A percentile compares a stretch with the other conserved stretches of the same genome.
Conservation (phyloP, 1,140 invertebrate genomes). For the Paramacrobiotus metropolitanus region DNA sequence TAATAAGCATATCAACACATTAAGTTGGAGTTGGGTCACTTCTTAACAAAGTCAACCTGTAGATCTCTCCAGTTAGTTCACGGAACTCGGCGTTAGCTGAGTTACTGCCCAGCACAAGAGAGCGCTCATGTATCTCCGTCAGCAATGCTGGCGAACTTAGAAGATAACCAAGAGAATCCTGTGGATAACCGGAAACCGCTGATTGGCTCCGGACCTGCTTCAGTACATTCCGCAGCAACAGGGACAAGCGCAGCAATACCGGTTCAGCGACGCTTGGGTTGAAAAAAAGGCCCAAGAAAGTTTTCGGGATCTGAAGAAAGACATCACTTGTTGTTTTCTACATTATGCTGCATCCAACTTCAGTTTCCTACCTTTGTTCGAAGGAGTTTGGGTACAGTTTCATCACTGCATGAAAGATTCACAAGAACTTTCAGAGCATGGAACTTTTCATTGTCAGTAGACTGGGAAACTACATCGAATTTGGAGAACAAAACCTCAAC, state of each 20-base stretch:
- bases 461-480: conserved; percentile 11
- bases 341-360: neutral
- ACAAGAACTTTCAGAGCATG: conserved; percentile 36
- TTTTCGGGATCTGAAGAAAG: neutral
- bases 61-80: neutral
- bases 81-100: neutral
- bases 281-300: neutral
- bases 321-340: neutral
- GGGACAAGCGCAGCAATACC: neutral
- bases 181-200: neutral
- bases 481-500: conserved; percentile 18
- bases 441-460: conserved; percentile 17
- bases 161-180: neutral
- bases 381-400: conserved; percentile 34
- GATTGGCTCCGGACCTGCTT: neutral
- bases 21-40: too few species aligned
- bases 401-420: conserved; percentile 36
- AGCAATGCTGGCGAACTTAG: neutral
- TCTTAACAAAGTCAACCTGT: too few species aligned
- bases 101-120: neutral
- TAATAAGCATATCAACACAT: too few species aligned
- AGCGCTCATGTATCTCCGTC: neutral
- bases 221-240: neutral
- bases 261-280: neutral
- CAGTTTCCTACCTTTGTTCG: conserved; percentile 31